Percentiles rank a stretch among this genome's conserved stretches.
phyloP scores from a whole-genome alignment of 2,888 invertebrate genomes.

The Drosophila tanythrix region DNA sequence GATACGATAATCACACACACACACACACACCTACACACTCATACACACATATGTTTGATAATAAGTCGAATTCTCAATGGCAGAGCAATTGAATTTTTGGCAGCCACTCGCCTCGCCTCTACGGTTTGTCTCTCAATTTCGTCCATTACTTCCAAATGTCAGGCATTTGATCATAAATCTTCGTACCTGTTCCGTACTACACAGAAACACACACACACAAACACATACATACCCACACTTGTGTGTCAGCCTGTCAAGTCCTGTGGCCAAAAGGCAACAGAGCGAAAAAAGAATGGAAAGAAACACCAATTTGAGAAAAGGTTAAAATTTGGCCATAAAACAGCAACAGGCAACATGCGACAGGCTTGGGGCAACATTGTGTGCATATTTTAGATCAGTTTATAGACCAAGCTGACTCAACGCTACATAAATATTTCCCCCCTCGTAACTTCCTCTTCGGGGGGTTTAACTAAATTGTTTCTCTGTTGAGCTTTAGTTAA shows the following conservation, averaged over 20 bases:
- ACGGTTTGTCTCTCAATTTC: slow-evolving; percentile 55
- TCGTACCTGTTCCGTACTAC: slow-evolving; percentile 20
- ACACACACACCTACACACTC: not conserved
- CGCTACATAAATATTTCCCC: not conserved
- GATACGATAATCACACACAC: not conserved
- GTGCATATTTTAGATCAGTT: slow-evolving; percentile 58
- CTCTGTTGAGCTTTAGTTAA: slow-evolving; percentile 58
- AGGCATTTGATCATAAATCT: slow-evolving; percentile 63
- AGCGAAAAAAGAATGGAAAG: slow-evolving; percentile 9
- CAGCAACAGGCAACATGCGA: slow-evolving; percentile 60
- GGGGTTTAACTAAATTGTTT: slow-evolving; percentile 60
- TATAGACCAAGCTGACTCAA: slow-evolving; percentile 50
- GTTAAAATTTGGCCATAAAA: slow-evolving; percentile 54
- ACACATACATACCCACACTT: not conserved
- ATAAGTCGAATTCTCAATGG: slow-evolving; percentile 16
- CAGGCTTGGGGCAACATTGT: slow-evolving; percentile 33
- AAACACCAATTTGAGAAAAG: slow-evolving; percentile 35
- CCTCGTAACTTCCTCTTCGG: not conserved
- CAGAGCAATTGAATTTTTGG: slow-evolving; percentile 41
- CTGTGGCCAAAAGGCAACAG: slow-evolving; percentile 45
- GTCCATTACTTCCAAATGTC: slow-evolving; percentile 62
- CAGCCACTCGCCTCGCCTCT: slow-evolving; percentile 12
- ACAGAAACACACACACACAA: not conserved
- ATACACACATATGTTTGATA: slow-evolving; percentile 2
- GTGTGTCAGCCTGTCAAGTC: slow-evolving; percentile 41